These are phyloP conservation scores for Neodon shergylaensis DNA, from an alignment of 2,113 vertebrate species.

Conservation along the genomic window DNA sequence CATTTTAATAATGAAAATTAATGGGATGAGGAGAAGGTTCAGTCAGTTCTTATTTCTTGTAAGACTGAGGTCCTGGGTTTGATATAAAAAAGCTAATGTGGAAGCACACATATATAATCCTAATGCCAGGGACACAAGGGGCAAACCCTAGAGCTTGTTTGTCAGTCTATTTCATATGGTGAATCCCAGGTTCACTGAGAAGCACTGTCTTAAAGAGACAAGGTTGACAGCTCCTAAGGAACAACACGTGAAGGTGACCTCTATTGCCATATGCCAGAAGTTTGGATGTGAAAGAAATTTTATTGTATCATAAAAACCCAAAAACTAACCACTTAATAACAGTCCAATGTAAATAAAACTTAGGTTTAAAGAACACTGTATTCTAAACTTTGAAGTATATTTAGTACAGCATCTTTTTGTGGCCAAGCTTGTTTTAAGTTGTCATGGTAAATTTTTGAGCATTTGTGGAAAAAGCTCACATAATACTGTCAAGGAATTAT, in stretches of 20 bases:
- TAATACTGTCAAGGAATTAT: neutral
- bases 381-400: neutral
- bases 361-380: neutral
- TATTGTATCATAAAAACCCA: neutral
- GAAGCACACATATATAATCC: neutral
- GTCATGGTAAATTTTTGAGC: neutral
- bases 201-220: neutral
- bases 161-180: neutral
- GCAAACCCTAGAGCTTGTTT: neutral
- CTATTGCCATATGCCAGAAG: neutral
- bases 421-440: slow-evolving; percentile 39
- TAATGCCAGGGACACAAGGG: neutral
- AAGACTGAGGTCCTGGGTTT: neutral
- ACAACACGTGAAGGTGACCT: neutral
- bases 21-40: neutral
- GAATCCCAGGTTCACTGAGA: neutral
- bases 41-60: neutral
- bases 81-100: neutral
- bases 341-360: neutral
- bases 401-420: neutral
- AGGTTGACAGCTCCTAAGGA: neutral
- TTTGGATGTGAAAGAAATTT: neutral
- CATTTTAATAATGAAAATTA: neutral
- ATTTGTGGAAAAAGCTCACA: slow-evolving; percentile 10
- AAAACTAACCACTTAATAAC: slow-evolving; percentile 1